Base-by-base conservation (phyloP, 2,797 vertebrate species). In the Hemitrygon akajei region DNA sequence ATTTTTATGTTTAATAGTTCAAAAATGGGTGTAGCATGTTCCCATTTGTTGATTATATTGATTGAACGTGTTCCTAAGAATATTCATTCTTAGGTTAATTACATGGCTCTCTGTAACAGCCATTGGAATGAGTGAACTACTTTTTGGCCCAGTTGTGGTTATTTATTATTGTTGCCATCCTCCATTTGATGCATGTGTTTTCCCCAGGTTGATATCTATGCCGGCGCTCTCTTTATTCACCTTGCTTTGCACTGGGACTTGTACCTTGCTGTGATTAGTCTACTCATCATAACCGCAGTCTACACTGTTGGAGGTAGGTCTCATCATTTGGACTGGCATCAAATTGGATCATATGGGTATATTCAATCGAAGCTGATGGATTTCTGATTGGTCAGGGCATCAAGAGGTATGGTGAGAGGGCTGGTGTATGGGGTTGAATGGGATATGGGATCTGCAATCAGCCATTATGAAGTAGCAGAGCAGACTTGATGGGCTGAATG, bases 201-300 rank as follows among this genome's bases (percentile, higher is more conserved):
- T 95, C 75, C 11, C 0, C 87, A 98, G 98, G 99, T 99, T 22
- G 99, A 99, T 95, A 99, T 99, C 97, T 99, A 99, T 0, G 99
- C 99, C 0, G 99, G 99, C 0, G 98, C 98, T 0, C 95, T 99
- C 94, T 99, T 99, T 94, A 99, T 99, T 86, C 98, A 99, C 96
- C 97, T 98, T 47, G 98, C 99, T 40, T 93, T 99, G 37, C 96
- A 97, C 22, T 98, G 98, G 97, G 96, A 99, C 94, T 98, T 99
- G 95, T 99, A 99, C 94, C 87, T 99, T 22, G 98, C 98, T 0
- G 96, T 99, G 66, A 95, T 95, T 0, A 95, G 98, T 87, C 96
- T 99, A 94, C 96, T 99, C 94, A 95, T 96, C 0, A 95, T 99
- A 96, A 99, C 98, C 0, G 98, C 98, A 0, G 1, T 99, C 20